Evolutionary conservation across 2,888 invertebrate genomes (phyloP), one percentile per base, ranked within the genome.

Genomic region (Helicoverpa assulta): DNA sequence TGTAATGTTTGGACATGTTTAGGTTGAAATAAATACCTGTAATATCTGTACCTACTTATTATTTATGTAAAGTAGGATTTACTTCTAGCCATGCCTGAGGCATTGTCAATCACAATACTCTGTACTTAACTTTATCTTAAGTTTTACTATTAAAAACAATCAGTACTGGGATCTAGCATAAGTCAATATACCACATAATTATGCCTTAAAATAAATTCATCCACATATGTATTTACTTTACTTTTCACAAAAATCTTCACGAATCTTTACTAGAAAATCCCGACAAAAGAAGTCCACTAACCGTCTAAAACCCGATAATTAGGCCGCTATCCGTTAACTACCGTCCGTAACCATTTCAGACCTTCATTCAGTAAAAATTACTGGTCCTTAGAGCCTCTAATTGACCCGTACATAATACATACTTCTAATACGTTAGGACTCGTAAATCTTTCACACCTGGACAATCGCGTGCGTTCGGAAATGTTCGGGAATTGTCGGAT

Each of bases 371-470:
- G 52, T 74, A 73, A 76, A 82, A 80, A 80, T 80, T 74, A 68
- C 66, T 21, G 29, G 59, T 69, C 63, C 61, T 79, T 57, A 79
- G 54, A 71, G 53, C 37, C 21, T 66, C 76, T 84, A 84, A 84
- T 84, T 84, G 82, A 70, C 71, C 62, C 12, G 63, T 83, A 82
- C 78, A 77, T 80, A 80, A 72, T 75, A 78, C 75, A 80, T 75
- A 69, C 55, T 65, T 33, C 59, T 77, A 77, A 73, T 70, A 68
- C 54, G 76, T 75, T 58, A 51, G 56, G 55, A 57, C 70, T 65
- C 16, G 71, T 84, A 83, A 85, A 85, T 85, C 80, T 85, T 67
- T 67, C 58, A 66, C 85, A 85, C 85, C 85, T 85, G 85, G 84
- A 81, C 83, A 83, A 70, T 74, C 66, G 70, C 60, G 67, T 72